phyloP scores from a whole-genome alignment of 1,140 invertebrate genomes.

The Uloborus diversus region DNA sequence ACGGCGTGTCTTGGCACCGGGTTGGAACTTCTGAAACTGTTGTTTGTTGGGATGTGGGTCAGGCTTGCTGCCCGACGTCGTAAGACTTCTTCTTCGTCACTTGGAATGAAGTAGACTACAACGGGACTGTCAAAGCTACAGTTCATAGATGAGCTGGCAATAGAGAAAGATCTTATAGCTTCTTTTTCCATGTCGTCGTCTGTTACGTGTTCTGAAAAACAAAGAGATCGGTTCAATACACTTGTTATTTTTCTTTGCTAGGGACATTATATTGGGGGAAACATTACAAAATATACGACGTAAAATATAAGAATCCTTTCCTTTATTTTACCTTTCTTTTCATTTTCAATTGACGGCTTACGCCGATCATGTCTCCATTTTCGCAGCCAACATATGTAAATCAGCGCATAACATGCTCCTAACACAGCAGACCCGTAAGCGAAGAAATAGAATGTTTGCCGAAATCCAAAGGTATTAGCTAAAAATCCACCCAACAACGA shows the following conservation, averaged over 20 bases:
- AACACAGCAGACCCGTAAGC: slow-evolving; percentile 67
- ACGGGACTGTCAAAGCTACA: slow-evolving; percentile 1
- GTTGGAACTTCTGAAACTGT: background rate
- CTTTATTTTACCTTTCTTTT: background rate
- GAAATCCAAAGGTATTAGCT: slow-evolving; percentile 77
- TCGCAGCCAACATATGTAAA: slow-evolving; percentile 20
- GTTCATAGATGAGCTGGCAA: slow-evolving; percentile 8
- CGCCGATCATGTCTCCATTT: background rate
- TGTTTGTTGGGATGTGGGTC: background rate
- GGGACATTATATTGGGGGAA: background rate
- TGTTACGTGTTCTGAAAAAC: background rate
- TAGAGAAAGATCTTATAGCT: background rate
- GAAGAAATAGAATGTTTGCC: slow-evolving; percentile 78
- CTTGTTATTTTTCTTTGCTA: background rate
- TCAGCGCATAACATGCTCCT: slow-evolving; percentile 22
- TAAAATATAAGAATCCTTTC: background rate
- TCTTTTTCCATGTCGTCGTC: background rate
- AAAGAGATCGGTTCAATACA: background rate
- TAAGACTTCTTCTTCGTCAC: background rate
- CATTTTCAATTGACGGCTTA: background rate
- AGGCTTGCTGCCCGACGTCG: slow-evolving; percentile 4
- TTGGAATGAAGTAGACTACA: background rate
- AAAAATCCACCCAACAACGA: slow-evolving; percentile 79
- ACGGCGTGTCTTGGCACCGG: slow-evolving; percentile 1
- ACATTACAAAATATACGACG: background rate